Base-by-base conservation (phyloP, 2,888 invertebrate genomes). In the Papilio elwesi region DNA sequence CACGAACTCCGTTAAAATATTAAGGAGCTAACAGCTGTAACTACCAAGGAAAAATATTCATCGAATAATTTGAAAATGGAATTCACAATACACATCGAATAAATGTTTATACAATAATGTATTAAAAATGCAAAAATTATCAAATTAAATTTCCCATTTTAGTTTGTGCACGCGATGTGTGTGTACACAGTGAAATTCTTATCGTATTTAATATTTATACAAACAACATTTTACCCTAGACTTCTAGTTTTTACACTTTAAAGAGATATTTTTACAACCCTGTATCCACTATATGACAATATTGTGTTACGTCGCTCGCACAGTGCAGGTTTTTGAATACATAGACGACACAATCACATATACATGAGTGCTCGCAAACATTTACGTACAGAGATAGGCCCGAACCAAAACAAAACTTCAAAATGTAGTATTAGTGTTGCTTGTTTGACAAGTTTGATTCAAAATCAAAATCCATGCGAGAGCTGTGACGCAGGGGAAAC, bases 201-300 rank as follows among this genome's bases (percentile, higher is more conserved):
- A 92, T 87, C 85, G 87, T n/a, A 89, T 90, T n/a, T n/a, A n/a
- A 92, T 88, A 90, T 89, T 90, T 82, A 90, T 92, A 90, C 89
- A 92, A 91, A 93, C 91, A 92, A 91, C 88, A 87, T 89, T 84
- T 89, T 84, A 89, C 85, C 88, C 90, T 92, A 92, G 82, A 87
- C 84, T 80, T 87, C 85, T 86, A 85, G 78, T 79, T 87, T 87
- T 89, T 90, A 92, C 88, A 91, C 81, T 88, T 92, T 90, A 90
- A 79, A 89, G 89, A 93, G 90, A 93, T 93, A 93, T 92, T 92
- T 87, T 90, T 91, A 92, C 93, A 93, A 93, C 93, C 93, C 93
- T 93, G 93, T 93, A 90, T 91, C 91, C 93, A 92, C 93, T 92
- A 93, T 87, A 90, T 89, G 90, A 89, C 89, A 86, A 87, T 86